Evolutionary conservation across 2,113 vertebrate genomes (phyloP).

Genomic region (Galemys pyrenaicus): DNA sequence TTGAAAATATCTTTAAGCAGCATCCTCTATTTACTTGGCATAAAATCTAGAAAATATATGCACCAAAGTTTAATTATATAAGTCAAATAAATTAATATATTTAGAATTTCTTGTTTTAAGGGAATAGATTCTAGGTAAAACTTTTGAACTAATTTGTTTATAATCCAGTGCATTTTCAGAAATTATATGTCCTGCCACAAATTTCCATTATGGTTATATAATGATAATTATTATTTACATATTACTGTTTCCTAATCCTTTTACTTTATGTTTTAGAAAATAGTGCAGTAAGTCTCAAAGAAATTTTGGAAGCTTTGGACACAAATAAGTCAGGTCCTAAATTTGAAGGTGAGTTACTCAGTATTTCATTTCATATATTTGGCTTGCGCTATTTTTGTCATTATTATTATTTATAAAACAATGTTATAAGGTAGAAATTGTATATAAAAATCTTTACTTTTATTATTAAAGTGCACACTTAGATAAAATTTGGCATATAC

Average conservation of each 20-base stretch:
- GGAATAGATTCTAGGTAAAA: constrained; percentile 4
- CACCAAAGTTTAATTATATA: neutral
- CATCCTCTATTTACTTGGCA: neutral
- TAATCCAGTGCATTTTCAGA: constrained; percentile 1
- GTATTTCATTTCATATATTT: constrained; percentile 14
- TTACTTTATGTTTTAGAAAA: constrained; percentile 58
- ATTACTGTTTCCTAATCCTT: constrained; percentile 19
- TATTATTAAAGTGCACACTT: neutral
- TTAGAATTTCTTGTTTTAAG: constrained; percentile 29
- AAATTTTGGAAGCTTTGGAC: constrained; percentile 58
- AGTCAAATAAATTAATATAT: neutral
- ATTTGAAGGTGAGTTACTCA: constrained; percentile 39
- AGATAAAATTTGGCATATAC: neutral
- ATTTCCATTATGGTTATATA: neutral
- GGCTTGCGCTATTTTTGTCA: neutral
- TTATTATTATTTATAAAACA: neutral
- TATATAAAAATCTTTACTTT: neutral
- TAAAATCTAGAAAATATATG: neutral
- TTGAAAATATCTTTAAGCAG: constrained; percentile 9
- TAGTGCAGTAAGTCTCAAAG: constrained; percentile 41
- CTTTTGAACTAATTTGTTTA: constrained; percentile 11
- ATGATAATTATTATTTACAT: neutral
- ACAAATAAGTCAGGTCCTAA: constrained; percentile 9
- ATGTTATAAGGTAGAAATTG: neutral
- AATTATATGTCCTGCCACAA: neutral